Conservation (phyloP, 2,797 vertebrate species). For the Lutjanus argentimaculatus region DNA sequence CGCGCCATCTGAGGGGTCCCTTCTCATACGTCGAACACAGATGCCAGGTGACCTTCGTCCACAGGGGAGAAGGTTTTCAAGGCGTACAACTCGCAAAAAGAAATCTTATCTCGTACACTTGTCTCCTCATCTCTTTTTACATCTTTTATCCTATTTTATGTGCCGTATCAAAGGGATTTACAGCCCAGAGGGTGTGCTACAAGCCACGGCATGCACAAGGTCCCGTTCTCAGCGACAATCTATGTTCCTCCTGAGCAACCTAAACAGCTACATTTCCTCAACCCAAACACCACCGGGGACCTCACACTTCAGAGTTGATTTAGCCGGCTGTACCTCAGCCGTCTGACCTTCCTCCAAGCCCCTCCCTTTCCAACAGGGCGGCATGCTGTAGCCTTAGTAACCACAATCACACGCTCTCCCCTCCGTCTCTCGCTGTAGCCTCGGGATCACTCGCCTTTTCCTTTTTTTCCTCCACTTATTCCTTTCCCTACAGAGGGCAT, state of each 20-base stretch:
- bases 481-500: constrained; percentile 64
- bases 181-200: constrained; percentile 55
- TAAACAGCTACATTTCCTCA: constrained; percentile 73
- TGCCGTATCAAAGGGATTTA: constrained; percentile 72
- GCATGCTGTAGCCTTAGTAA: constrained; percentile 79
- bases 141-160: constrained; percentile 73
- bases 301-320: constrained; percentile 79
- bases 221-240: constrained; percentile 58
- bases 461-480: constrained; percentile 13
- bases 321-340: constrained; percentile 69
- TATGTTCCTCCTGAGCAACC: constrained; percentile 68
- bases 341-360: constrained; percentile 67
- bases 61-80: constrained; percentile 31
- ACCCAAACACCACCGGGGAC: constrained; percentile 61
- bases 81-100: constrained; percentile 45
- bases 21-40: not conserved
- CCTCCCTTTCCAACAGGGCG: constrained; percentile 50
- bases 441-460: constrained; percentile 30
- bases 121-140: constrained; percentile 69
- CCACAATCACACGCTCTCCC: constrained; percentile 65
- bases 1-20: not conserved
- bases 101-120: constrained; percentile 63
- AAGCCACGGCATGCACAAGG: constrained; percentile 50
- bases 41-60: constrained; percentile 49
- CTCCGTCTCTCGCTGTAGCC: constrained; percentile 38